phyloP scores from a whole-genome alignment of 2,888 invertebrate species.

The Ichneumon xanthorius region DNA sequence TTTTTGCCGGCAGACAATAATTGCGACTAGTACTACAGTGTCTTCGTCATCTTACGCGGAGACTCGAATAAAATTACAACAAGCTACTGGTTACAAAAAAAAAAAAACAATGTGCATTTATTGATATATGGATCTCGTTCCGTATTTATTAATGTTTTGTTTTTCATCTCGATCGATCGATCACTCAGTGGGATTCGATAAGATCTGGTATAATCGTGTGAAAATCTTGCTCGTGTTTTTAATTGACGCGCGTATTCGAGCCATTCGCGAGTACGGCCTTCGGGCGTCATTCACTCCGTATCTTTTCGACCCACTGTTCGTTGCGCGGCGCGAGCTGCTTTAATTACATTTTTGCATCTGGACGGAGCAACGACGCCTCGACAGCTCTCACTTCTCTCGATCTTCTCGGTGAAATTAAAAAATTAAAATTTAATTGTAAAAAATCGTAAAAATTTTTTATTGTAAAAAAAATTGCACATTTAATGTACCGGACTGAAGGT shows the following conservation, averaged over 20 bases:
- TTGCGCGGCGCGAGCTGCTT: conserved; percentile 76
- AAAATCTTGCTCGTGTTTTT: background rate
- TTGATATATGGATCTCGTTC: background rate
- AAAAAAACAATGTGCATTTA: background rate
- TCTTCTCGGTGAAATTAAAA: background rate
- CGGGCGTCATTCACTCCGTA: conserved; percentile 18
- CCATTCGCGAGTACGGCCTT: conserved; percentile 13
- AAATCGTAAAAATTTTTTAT: too few relatives aligned
- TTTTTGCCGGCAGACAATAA: too few relatives aligned
- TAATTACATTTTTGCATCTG: conserved; percentile 82
- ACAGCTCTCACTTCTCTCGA: conserved; percentile 5
- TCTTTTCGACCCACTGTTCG: conserved; percentile 76
- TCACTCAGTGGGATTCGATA: background rate
- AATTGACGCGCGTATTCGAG: background rate
- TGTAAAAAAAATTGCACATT: too few relatives aligned
- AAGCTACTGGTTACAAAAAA: too few relatives aligned
- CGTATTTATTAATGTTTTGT: background rate
- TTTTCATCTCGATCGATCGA: background rate
- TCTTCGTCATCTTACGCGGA: too few relatives aligned
- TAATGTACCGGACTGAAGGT: too few relatives aligned
- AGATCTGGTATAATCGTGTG: background rate
- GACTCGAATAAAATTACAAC: too few relatives aligned
- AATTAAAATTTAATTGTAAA: background rate
- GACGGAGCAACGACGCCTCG: background rate
- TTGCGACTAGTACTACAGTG: too few relatives aligned